phyloP scores from a whole-genome alignment of 2,888 invertebrate genomes.

The Corbicula japonica region DNA sequence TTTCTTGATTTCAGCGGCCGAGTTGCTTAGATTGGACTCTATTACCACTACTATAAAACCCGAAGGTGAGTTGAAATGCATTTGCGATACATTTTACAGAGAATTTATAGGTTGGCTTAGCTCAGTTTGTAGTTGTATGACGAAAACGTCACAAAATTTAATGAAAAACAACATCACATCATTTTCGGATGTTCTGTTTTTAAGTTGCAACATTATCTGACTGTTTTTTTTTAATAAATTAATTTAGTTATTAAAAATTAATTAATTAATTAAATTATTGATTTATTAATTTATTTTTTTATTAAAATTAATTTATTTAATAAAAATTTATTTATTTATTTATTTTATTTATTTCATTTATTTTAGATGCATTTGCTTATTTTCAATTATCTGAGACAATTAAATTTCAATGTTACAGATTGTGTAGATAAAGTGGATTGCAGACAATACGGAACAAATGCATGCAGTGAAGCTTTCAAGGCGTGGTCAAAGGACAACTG shows the following conservation, averaged over 20 bases:
- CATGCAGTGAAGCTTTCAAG: slow-evolving; percentile 52
- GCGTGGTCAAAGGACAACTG: slow-evolving; percentile 63
- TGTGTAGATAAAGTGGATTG: slow-evolving; percentile 71
- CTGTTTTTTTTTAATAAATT: too few relatives aligned
- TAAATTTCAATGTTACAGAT: slow-evolving; percentile 40
- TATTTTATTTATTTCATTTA: neutral
- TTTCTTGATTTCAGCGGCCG: slow-evolving; percentile 62
- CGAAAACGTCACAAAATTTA: too few relatives aligned
- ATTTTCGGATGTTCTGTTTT: neutral
- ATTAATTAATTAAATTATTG: too few relatives aligned
- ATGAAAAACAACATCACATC: too few relatives aligned
- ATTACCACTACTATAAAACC: slow-evolving; percentile 70
- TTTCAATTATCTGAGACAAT: neutral
- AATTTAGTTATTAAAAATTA: too few relatives aligned
- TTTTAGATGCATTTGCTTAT: neutral
- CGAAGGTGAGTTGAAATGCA: slow-evolving; percentile 67
- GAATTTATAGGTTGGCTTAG: too few relatives aligned
- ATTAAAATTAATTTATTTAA: neutral
- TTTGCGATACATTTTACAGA: too few relatives aligned
- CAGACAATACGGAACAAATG: slow-evolving; percentile 61
- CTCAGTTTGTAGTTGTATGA: too few relatives aligned
- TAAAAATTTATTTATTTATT: neutral
- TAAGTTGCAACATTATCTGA: too few relatives aligned
- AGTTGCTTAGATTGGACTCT: slow-evolving; percentile 54
- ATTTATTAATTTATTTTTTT: neutral